phyloP scores from a whole-genome alignment of 2,113 vertebrate genomes.

The Aldabrachelys gigantea region DNA sequence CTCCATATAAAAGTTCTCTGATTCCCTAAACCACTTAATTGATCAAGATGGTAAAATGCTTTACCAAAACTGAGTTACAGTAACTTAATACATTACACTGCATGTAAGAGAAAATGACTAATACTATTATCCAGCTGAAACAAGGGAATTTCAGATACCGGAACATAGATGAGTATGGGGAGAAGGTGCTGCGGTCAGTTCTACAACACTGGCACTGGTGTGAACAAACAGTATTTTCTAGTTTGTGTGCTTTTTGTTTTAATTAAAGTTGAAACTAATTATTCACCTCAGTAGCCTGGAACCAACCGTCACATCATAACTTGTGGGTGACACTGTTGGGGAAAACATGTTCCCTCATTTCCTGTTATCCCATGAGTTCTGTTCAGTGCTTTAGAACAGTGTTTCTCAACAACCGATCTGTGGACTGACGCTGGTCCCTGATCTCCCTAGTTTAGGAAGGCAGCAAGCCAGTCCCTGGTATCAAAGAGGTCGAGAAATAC shows the following conservation, averaged over 20 bases:
- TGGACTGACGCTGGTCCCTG: rapidly evolving
- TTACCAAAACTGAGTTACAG: background rate
- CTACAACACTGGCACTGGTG: constrained; percentile 15
- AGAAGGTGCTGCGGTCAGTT: background rate
- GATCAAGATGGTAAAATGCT: background rate
- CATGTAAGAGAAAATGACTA: background rate
- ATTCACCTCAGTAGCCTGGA: rapidly evolving
- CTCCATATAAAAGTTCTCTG: background rate
- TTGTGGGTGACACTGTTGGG: background rate
- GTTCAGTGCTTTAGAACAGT: rapidly evolving
- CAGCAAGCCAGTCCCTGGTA: background rate
- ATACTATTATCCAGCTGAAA: background rate
- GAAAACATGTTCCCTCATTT: background rate
- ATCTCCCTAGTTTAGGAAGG: background rate
- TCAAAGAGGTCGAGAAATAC: background rate
- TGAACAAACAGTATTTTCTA: constrained; percentile 21
- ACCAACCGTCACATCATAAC: rapidly evolving
- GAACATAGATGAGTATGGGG: background rate
- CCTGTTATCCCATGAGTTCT: rapidly evolving
- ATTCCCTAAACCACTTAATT: background rate
- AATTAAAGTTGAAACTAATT: background rate
- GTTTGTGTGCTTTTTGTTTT: background rate
- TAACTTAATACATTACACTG: background rate
- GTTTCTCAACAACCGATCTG: no score
- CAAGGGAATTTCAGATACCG: background rate